These are phyloP conservation scores for Ceratitis capitata DNA, from an alignment of 1,140 invertebrate genomes.

Conservation along the genomic window DNA sequence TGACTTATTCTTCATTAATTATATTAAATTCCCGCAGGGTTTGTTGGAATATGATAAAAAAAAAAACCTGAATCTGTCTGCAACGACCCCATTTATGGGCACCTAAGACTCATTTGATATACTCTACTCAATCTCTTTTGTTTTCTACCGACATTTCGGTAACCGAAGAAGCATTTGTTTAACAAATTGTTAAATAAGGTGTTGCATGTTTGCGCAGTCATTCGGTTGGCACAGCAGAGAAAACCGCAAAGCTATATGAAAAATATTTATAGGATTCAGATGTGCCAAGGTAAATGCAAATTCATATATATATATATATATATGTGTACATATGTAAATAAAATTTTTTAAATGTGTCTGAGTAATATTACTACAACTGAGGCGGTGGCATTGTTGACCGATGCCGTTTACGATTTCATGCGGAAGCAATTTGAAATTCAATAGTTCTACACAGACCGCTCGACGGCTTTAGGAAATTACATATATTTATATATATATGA, in stretches of 20 bases:
- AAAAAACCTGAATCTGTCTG: too few relatives aligned
- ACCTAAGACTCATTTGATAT: too few relatives aligned
- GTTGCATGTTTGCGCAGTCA: constrained; percentile 37
- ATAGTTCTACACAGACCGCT: not conserved
- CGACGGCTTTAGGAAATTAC: too few relatives aligned
- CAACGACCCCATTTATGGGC: too few relatives aligned
- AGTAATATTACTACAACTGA: not conserved
- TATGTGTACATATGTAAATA: not conserved
- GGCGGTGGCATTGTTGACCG: constrained; percentile 18
- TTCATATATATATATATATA: not conserved
- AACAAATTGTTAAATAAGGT: constrained; percentile 35
- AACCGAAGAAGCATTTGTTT: not conserved
- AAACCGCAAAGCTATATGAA: not conserved
- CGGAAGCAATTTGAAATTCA: constrained; percentile 32
- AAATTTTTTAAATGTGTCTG: not conserved
- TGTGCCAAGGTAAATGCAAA: not conserved
- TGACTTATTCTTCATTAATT: too few relatives aligned
- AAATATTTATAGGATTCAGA: not conserved
- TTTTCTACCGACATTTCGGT: constrained; percentile 6
- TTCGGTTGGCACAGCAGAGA: not conserved
- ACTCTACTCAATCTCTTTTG: not conserved
- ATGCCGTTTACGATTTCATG: constrained; percentile 20
- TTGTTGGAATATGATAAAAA: too few relatives aligned
- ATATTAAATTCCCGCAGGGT: too few relatives aligned
- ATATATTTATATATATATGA: too few relatives aligned